Evolutionary conservation across 2,113 vertebrate species (phyloP), one percentile per base, ranked within the genome.

Genomic region (Narcine bancroftii): DNA sequence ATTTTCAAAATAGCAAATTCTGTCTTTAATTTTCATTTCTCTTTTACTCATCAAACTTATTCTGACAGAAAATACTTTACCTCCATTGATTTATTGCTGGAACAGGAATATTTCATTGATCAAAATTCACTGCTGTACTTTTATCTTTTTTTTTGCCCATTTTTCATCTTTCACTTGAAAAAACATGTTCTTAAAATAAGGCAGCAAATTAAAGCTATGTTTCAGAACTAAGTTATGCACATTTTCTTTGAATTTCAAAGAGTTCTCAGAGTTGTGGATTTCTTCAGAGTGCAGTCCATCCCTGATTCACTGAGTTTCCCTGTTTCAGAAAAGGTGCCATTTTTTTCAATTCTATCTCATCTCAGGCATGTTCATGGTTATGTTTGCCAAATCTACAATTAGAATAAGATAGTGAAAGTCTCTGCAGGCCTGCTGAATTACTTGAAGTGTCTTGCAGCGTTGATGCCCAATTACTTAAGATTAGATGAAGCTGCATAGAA

Each of bases 1-100:
- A 77, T 77, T 77, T 47, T 77, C 19, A 47, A 77, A 77, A 77
- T 77, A 77, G 75, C 39, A 45, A 47, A 79, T 79, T 26, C 76
- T 45, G 24, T 9, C 76, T 26, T 79, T 47, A 50, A 47, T 79
- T 79, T 79, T 24, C 7, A 6, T 79, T 9, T 11, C 76, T 47
- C 24, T 79, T 24, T 36, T 45, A 33, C 7, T 77, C 39, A 24
- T 77, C 17, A 39, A 77, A 24, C 19, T 17, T 47, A 6, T 45
- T 77, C 45, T 79, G 21, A 50, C 21, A 29, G 42, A 47, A 29
- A 79, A 24, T 77, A 47, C 19, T 77, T 45, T 77, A 36, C 7
- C 39, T 45, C 76, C 21, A 50, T 39, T 45, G 76, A 50, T 79
- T 79, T 79, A 79, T 79, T 24, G 2, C 76, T 50, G 42, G 42